Evolutionary conservation across 2,113 vertebrate genomes (phyloP).

Genomic region (Barbus barbus): DNA sequence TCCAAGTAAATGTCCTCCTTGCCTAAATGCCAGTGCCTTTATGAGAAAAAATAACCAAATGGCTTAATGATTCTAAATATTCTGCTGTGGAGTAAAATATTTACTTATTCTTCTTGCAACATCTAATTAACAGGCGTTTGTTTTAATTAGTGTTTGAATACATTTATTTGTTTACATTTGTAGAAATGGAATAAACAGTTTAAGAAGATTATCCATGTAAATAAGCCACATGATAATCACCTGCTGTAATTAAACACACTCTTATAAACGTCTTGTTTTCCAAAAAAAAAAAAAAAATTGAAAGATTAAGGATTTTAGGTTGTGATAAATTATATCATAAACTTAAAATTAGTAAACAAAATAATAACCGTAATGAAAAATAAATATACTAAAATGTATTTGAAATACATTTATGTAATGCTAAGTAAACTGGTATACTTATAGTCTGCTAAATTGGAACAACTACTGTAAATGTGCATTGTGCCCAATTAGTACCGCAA

Average conservation of each 20-base stretch:
- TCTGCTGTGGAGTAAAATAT: not conserved
- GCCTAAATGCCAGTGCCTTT: not conserved
- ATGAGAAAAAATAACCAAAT: not conserved
- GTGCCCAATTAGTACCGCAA: no score
- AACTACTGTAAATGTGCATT: no score
- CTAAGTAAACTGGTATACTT: no score
- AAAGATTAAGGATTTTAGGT: no score
- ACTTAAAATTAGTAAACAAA: no score
- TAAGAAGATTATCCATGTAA: not conserved
- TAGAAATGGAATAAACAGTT: conserved; percentile 7
- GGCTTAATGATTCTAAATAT: not conserved
- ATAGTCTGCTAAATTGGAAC: no score
- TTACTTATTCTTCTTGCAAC: not conserved
- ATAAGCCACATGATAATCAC: not conserved
- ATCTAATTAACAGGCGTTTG: not conserved
- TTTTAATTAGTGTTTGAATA: not conserved
- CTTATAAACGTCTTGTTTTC: not conserved
- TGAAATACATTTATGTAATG: no score
- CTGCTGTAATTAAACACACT: not conserved
- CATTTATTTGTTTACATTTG: not conserved
- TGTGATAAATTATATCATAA: no score
- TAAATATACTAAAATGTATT: no score
- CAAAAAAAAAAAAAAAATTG: no score
- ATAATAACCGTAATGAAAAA: no score
- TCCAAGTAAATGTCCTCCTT: not conserved